Evolutionary conservation across 2,888 invertebrate species (phyloP).

Genomic region (Hedya salicella): DNA sequence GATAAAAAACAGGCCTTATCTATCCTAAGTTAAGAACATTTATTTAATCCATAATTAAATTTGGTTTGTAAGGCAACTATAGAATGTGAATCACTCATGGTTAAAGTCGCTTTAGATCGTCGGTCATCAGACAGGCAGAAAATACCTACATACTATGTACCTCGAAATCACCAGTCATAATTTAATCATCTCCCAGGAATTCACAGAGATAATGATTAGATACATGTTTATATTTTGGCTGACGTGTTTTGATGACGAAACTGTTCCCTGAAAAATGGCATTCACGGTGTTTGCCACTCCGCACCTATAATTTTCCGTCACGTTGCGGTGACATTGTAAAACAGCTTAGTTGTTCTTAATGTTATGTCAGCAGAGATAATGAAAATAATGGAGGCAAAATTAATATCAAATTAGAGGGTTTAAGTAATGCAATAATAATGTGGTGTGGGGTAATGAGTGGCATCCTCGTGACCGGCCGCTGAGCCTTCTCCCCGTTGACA

Average conservation of each 20-base stretch:
- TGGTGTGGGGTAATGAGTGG: conserved; percentile 65
- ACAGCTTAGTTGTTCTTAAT: conserved; percentile 71
- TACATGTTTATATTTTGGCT: conserved; percentile 15
- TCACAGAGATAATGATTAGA: conserved; percentile 9
- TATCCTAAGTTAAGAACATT: no score
- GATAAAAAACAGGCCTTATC: no score
- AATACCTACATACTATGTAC: not conserved
- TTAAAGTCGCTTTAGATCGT: no score
- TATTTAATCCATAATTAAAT: no score
- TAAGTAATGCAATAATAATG: conserved; percentile 78
- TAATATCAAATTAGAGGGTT: conserved; percentile 82
- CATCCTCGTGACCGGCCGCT: conserved; percentile 62
- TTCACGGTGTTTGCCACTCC: conserved; percentile 56
- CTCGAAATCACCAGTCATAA: not conserved
- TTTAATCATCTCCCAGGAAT: not conserved
- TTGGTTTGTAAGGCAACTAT: no score
- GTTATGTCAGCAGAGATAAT: conserved; percentile 77
- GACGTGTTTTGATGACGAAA: conserved; percentile 45
- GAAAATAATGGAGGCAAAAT: conserved; percentile 81
- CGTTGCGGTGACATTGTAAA: conserved; percentile 74
- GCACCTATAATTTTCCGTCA: conserved; percentile 80
- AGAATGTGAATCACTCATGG: no score
- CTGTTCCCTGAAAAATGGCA: conserved; percentile 65
- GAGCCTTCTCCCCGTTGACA: conserved; percentile 39
- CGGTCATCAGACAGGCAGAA: no score